phyloP scores from a whole-genome alignment of 2,797 vertebrate genomes.

The Monodelphis domestica region DNA sequence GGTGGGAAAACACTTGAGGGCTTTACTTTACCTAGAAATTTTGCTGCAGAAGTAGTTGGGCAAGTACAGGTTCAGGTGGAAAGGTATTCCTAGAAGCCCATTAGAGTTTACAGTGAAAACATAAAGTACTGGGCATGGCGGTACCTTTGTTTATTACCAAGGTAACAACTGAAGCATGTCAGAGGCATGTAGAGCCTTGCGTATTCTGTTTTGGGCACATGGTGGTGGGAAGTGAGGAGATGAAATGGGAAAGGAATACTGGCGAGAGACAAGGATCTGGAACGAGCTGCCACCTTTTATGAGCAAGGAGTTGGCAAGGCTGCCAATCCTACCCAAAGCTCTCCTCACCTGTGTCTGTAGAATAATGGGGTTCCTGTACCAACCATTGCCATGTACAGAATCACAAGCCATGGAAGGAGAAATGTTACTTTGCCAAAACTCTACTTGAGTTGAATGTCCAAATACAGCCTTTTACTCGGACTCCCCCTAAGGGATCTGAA shows the following conservation, averaged over 20 bases:
- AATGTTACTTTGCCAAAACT: background rate
- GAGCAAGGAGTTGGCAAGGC: background rate
- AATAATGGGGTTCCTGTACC: background rate
- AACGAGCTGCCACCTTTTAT: background rate
- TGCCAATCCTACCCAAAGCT: background rate
- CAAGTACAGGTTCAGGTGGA: conserved; percentile 3
- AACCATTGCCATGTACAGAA: background rate
- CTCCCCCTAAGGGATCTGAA: background rate
- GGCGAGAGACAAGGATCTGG: background rate
- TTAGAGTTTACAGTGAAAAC: conserved; percentile 19
- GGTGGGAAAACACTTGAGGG: background rate
- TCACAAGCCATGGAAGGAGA: background rate
- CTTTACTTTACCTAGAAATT: background rate
- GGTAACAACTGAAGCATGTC: conserved; percentile 13
- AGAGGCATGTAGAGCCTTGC: background rate
- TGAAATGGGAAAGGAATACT: background rate
- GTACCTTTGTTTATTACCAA: background rate
- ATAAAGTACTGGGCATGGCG: conserved; percentile 2
- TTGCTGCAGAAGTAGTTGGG: conserved; percentile 13
- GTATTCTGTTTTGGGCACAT: background rate
- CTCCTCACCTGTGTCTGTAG: background rate
- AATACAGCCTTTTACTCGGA: background rate
- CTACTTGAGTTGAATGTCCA: background rate
- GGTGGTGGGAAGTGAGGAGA: background rate
- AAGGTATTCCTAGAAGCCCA: background rate